Conservation (phyloP, 2,113 vertebrate genomes). For the Ammodytes marinus region DNA sequence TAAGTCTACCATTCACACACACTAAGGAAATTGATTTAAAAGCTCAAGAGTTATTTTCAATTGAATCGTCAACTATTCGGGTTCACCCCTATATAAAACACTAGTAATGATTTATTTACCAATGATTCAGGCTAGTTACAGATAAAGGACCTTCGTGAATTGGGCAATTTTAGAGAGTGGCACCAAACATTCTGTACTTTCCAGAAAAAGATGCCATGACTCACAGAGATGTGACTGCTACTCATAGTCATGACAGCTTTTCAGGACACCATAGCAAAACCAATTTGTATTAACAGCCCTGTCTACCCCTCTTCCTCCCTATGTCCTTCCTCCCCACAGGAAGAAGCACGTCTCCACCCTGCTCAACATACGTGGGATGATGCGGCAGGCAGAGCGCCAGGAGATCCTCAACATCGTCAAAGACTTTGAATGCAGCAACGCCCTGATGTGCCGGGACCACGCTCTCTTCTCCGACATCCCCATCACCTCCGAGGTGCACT, state of each 20-base stretch:
- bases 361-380: slow-evolving; percentile 89
- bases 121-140: background rate
- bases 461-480: slow-evolving; percentile 89
- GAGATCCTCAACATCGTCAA: slow-evolving; percentile 90
- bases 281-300: slow-evolving; percentile 41
- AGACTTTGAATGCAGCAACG: slow-evolving; percentile 83
- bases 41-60: no score
- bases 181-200: slow-evolving; percentile 4
- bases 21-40: background rate
- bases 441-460: slow-evolving; percentile 72
- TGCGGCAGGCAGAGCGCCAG: slow-evolving; percentile 84
- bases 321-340: slow-evolving; percentile 76
- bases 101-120: background rate
- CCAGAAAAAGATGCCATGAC: slow-evolving; percentile 48
- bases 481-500: slow-evolving; percentile 84
- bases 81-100: background rate
- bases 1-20: no score
- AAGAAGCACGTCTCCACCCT: slow-evolving; percentile 90
- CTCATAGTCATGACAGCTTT: slow-evolving; percentile 16
- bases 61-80: no score
- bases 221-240: slow-evolving; percentile 38
- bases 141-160: background rate
- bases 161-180: background rate
- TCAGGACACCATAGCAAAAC: slow-evolving; percentile 29
- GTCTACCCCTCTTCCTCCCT: slow-evolving; percentile 27